A percentile compares a stretch with the other conserved stretches of the same genome.
phyloP scores from a whole-genome alignment of 2,888 invertebrate genomes.

The Plagodis pulveraria region DNA sequence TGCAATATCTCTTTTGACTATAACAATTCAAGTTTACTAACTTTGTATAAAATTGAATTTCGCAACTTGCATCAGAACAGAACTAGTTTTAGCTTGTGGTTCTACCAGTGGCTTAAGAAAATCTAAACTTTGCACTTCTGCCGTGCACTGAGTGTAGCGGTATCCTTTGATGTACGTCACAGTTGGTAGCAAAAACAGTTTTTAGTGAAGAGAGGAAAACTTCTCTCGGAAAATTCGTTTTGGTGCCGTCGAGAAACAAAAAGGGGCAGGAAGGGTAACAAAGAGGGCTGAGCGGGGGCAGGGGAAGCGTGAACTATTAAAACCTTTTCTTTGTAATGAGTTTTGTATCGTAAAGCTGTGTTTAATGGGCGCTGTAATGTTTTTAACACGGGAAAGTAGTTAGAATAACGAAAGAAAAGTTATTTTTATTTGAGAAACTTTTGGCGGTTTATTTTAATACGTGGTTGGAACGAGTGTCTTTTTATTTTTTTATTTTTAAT shows the following conservation, averaged over 20 bases:
- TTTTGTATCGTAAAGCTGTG: constrained; percentile 40
- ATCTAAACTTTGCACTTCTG: constrained; percentile 42
- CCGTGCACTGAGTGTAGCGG: constrained; percentile 50
- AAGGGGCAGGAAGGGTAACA: constrained; percentile 28
- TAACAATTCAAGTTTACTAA: constrained; percentile 25
- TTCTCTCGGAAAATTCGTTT: constrained; percentile 56
- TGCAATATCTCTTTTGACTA: too few species aligned
- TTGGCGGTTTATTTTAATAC: constrained; percentile 23
- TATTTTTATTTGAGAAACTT: constrained; percentile 18
- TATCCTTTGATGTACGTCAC: constrained; percentile 58
- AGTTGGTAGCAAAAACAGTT: constrained; percentile 53
- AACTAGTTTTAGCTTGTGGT: constrained; percentile 21
- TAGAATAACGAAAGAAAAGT: constrained; percentile 20
- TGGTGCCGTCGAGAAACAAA: constrained; percentile 37
- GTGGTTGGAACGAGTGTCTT: neutral
- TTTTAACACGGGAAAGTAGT: constrained; percentile 27
- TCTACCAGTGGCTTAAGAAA: constrained; percentile 24
- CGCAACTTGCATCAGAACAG: constrained; percentile 27
- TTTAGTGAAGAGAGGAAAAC: constrained; percentile 50
- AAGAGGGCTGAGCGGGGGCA: constrained; percentile 22
- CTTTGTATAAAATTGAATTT: constrained; percentile 36
- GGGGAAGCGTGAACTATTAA: constrained; percentile 48
- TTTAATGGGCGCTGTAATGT: constrained; percentile 41
- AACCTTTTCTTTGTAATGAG: constrained; percentile 42
- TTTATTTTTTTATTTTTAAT: too few species aligned